phyloP scores from a whole-genome alignment of 2,888 invertebrate genomes.

The Andrena chrysosceles region DNA sequence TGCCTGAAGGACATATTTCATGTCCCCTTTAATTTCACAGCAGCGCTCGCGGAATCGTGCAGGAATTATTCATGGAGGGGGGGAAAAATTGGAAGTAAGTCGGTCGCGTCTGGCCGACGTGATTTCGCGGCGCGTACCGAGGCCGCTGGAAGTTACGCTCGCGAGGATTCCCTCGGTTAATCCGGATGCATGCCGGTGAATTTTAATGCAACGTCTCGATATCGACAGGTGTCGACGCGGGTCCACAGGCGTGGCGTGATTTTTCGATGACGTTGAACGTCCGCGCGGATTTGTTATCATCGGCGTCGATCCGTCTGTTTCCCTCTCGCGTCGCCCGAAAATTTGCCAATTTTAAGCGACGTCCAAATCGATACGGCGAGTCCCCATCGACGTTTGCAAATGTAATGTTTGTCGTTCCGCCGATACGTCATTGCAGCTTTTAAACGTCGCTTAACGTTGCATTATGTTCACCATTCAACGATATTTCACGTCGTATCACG shows the following conservation, averaged over 20 bases:
- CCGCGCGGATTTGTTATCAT: slow-evolving; percentile 31
- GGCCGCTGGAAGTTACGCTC: slow-evolving; percentile 41
- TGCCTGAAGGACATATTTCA: background rate
- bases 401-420: slow-evolving; percentile 10
- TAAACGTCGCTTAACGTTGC: slow-evolving; percentile 3
- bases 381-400: background rate
- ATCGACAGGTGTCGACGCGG: slow-evolving; percentile 64
- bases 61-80: background rate
- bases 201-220: slow-evolving; percentile 61
- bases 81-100: background rate
- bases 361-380: background rate
- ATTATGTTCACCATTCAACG: background rate
- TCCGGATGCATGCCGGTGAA: slow-evolving; percentile 53
- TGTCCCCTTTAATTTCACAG: slow-evolving; percentile 21
- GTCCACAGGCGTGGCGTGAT: slow-evolving; percentile 3
- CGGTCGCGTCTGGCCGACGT: slow-evolving; percentile 32
- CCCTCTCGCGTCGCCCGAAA: background rate
- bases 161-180: slow-evolving; percentile 54
- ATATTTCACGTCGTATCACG: background rate
- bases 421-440: slow-evolving; percentile 19
- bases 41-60: background rate
- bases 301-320: background rate
- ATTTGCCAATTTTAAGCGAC: slow-evolving; percentile 8
- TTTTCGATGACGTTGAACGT: slow-evolving; percentile 41
- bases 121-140: slow-evolving; percentile 39